A percentile compares a stretch with the other conserved stretches of the same genome.
Evolutionary conservation across 2,113 vertebrate genomes (phyloP).

Genomic region (Tragelaphus buxtoni): DNA sequence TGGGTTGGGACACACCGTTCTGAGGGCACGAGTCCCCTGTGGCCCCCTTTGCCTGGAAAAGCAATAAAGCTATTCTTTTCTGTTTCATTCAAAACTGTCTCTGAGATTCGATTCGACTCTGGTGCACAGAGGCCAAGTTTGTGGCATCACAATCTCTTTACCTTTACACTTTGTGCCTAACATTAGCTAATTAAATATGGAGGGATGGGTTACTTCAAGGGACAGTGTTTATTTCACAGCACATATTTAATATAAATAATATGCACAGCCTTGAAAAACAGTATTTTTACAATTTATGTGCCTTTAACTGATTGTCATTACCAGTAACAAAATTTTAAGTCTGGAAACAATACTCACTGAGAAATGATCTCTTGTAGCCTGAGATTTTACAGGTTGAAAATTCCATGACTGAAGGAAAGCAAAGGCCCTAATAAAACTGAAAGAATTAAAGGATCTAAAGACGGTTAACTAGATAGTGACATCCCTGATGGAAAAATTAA

Average conservation of each 20-base stretch:
- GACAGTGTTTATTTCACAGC: background rate
- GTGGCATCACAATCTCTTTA: background rate
- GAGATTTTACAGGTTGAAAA: background rate
- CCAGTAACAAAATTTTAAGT: background rate
- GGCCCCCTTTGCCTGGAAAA: background rate
- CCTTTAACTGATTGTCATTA: background rate
- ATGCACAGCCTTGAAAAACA: background rate
- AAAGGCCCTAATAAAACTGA: background rate
- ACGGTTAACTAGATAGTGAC: background rate
- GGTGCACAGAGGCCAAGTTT: background rate
- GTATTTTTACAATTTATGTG: background rate
- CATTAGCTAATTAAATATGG: background rate
- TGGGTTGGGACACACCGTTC: background rate
- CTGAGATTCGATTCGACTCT: background rate
- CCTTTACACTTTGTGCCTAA: background rate
- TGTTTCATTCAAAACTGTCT: background rate
- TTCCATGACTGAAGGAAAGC: background rate
- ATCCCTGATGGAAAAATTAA: background rate
- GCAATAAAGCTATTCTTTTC: background rate
- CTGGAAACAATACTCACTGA: background rate
- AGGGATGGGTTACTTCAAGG: background rate
- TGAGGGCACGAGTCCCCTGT: background rate
- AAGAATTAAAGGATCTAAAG: background rate
- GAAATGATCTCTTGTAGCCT: background rate
- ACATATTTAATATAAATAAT: background rate